phyloP scores from a whole-genome alignment of 2,888 invertebrate species.

The Cantharis rustica region DNA sequence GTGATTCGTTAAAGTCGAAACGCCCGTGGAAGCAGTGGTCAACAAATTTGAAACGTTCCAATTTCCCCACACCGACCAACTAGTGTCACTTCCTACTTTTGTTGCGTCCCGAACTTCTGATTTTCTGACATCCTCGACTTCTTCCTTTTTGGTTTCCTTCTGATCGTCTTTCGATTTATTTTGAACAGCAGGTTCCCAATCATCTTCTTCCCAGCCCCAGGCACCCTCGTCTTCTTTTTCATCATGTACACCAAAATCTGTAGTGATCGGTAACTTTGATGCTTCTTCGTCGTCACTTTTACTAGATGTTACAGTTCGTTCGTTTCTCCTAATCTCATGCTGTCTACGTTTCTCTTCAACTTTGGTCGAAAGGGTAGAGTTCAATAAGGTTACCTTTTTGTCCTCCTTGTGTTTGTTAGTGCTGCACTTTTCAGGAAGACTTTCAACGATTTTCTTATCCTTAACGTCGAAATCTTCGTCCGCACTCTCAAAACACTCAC shows the following conservation, averaged over 20 bases:
- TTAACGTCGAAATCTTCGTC: constrained; percentile 65
- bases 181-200: background rate
- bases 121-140: background rate
- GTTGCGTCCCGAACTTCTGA: background rate
- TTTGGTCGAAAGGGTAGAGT: background rate
- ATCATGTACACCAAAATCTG: background rate
- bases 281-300: background rate
- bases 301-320: background rate
- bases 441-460: background rate
- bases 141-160: background rate
- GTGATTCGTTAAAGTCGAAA: constrained; percentile 77
- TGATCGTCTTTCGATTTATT: background rate
- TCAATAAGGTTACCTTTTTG: background rate
- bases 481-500: constrained; percentile 78
- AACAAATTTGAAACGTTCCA: constrained; percentile 79
- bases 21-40: constrained; percentile 75
- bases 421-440: background rate
- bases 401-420: background rate
- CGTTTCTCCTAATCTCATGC: background rate
- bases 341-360: background rate
- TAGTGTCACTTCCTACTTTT: constrained; percentile 1
- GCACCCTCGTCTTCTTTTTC: background rate
- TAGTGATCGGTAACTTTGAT: background rate
- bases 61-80: constrained; percentile 68
- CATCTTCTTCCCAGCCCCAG: background rate